Percentiles rank a stretch among this genome's conserved stretches.
Evolutionary conservation across 2,797 vertebrate genomes (phyloP).

Genomic region (Sarcoramphus papa): DNA sequence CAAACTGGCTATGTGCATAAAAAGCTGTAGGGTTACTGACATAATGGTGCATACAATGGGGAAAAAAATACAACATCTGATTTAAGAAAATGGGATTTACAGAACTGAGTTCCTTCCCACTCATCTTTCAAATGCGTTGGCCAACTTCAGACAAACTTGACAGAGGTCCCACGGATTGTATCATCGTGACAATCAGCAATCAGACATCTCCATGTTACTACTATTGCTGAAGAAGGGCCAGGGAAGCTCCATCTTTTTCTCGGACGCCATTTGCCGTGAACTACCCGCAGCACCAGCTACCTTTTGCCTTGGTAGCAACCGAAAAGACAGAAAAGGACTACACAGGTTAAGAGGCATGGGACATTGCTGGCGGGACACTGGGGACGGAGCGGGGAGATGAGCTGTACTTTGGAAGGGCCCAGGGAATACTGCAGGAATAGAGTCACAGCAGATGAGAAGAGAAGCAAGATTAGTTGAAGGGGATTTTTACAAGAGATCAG

Average conservation of each 20-base stretch:
- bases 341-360: background rate
- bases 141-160: background rate
- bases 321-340: background rate
- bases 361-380: background rate
- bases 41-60: background rate
- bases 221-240: background rate
- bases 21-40: background rate
- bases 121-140: background rate
- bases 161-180: background rate
- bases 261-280: background rate
- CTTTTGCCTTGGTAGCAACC: background rate
- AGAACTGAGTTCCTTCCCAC: background rate
- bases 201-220: background rate
- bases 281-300: background rate
- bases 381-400: background rate
- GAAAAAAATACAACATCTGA: background rate
- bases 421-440: background rate
- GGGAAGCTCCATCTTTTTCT: background rate
- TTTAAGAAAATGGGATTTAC: background rate
- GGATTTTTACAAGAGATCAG: background rate
- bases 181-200: too few species aligned
- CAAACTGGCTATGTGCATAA: background rate
- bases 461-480: background rate
- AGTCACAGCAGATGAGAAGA: background rate
- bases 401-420: background rate